phyloP scores from a whole-genome alignment of 2,113 vertebrate species.

The Myodes glareolus region DNA sequence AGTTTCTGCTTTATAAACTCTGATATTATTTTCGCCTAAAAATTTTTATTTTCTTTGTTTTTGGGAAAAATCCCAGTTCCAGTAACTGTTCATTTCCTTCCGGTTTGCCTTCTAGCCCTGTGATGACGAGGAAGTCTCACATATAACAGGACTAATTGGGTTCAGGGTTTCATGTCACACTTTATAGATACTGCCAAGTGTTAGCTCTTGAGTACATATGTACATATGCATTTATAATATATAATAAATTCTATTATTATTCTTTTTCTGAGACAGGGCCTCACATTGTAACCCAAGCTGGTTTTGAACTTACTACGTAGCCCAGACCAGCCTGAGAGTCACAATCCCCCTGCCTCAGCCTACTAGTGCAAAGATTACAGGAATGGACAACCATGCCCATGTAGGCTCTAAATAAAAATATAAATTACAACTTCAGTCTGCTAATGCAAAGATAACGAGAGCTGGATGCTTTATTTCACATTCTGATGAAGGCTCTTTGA shows the following conservation, averaged over 20 bases:
- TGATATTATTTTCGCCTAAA: conserved; percentile 21
- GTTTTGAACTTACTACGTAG: not conserved
- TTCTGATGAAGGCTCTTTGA: conserved; percentile 48
- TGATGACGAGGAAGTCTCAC: not conserved
- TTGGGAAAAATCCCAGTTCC: not conserved
- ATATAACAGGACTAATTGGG: not conserved
- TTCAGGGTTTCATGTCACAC: not conserved
- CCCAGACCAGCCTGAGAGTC: not conserved
- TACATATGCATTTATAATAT: not conserved
- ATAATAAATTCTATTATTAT: not conserved
- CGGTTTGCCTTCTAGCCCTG: not conserved
- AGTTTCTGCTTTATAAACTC: not conserved
- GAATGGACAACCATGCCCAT: not conserved
- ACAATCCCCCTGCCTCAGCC: not conserved
- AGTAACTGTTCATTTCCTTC: not conserved
- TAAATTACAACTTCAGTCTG: not conserved
- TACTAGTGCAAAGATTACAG: not conserved
- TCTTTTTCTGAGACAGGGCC: not conserved
- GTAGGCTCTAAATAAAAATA: conserved; percentile 25
- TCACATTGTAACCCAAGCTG: not conserved
- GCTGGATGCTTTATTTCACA: conserved; percentile 34
- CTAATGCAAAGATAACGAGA: conserved; percentile 37
- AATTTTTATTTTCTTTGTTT: not conserved
- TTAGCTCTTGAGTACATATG: not conserved
- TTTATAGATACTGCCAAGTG: not conserved